Base-by-base conservation (phyloP, 2,797 vertebrate species). In the Pseudochromis fuscus region DNA sequence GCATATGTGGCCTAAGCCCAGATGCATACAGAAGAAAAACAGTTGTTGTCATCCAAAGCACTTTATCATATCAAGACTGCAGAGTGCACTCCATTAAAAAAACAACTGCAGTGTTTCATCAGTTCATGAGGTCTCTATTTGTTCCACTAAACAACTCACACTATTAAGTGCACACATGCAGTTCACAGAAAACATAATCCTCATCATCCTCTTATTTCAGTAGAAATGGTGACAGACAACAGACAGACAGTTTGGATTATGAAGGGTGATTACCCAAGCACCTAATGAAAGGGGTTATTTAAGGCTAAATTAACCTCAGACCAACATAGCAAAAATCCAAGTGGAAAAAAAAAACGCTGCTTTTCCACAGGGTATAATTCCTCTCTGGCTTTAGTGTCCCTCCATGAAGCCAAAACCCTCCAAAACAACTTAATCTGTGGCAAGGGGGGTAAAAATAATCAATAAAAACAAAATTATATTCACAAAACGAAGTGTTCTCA, bases 61-160 rank as follows among this genome's bases (percentile, higher is more conserved):
- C 21, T 75, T 33, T 8, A 27, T 76, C 44, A 59, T 64, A 56
- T 49, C 12, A 48, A 18, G 38, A 56, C 58, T 51, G 48, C 61
- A 72, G 50, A 66, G 27, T 37, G 31, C 30, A 3, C 42, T 23
- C 12, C 28, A 50, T 25, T 56, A 1, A 31, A 30, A 52, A 69
- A 63, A 50, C 19, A 45, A 11, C 1, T 53, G 66, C 25, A 68
- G 60, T 28, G 40, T 51, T 67, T 71, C 49, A 38, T 24, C 19
- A 72, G 31, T 11, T 53, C 50, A 70, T 38, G 27, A 19, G 28
- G 19, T 33, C 27, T 58, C 7, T 45, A 11, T 21, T 50, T 19
- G 56, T 55, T 66, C n/a, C 12, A 55, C 40, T 23, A 63, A 49
- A 67, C 15, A 60, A 11, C 49, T 79, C 57, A 50, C n/a, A 38